Conservation (phyloP, 1,140 invertebrate species). For the Sminthurinus signatus region DNA sequence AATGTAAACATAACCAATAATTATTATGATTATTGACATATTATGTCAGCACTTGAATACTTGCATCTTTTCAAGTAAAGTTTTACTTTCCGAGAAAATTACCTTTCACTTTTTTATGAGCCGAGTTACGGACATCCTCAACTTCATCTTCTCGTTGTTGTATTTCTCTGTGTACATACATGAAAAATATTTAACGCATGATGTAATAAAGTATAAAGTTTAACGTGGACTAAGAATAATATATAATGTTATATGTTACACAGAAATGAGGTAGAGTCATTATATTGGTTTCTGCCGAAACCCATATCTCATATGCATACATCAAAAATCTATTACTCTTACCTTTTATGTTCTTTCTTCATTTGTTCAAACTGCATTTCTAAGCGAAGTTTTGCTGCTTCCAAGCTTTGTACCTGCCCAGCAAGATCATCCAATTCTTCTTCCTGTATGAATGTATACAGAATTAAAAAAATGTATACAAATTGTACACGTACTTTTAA, state of each 20-base stretch:
- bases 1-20: slow-evolving; percentile 2
- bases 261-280: too few species aligned
- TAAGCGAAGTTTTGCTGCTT: slow-evolving; percentile 78
- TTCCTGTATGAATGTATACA: slow-evolving; percentile 55
- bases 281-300: too few species aligned
- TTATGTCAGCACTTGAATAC: background rate
- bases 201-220: too few species aligned
- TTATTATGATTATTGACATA: background rate
- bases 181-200: too few species aligned
- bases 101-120: slow-evolving; percentile 85
- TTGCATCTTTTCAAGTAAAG: too few species aligned
- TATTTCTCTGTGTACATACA: too few species aligned
- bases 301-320: too few species aligned
- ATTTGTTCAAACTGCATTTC: slow-evolving; percentile 90
- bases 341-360: slow-evolving; percentile 75
- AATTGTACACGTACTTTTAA: background rate
- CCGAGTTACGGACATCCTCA: slow-evolving; percentile 77
- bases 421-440: slow-evolving; percentile 91
- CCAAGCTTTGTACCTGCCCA: slow-evolving; percentile 71
- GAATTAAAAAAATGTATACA: background rate
- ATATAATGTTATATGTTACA: too few species aligned
- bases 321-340: too few species aligned
- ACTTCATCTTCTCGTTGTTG: slow-evolving; percentile 85
- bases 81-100: too few species aligned
- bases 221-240: too few species aligned